Percentiles rank a stretch among this genome's conserved stretches.
Conservation (phyloP, 2,113 vertebrate species). For the Pedionomus torquatus region DNA sequence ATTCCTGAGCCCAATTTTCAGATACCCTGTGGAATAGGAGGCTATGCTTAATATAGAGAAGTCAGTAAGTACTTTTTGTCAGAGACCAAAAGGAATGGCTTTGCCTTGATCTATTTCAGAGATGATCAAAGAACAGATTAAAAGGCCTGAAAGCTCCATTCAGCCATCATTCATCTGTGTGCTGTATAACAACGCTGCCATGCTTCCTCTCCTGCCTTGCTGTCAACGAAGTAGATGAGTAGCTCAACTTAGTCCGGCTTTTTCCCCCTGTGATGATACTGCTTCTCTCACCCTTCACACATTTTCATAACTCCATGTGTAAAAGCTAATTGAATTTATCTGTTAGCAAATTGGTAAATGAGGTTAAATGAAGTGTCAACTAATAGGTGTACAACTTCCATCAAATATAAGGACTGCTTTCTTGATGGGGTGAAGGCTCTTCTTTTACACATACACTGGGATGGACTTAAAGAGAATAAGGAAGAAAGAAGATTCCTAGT, state of each 20-base stretch:
- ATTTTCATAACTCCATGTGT: background rate
- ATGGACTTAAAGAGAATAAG: background rate
- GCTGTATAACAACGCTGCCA: background rate
- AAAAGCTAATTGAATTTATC: background rate
- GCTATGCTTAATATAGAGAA: background rate
- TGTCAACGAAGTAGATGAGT: background rate
- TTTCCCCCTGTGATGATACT: background rate
- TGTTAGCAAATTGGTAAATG: background rate
- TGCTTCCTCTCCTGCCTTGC: background rate
- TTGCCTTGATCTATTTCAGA: constrained; percentile 42
- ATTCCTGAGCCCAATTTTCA: background rate
- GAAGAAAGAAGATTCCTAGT: background rate
- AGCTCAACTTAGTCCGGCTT: background rate
- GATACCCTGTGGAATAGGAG: background rate
- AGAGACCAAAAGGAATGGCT: constrained; percentile 5
- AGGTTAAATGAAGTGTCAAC: background rate
- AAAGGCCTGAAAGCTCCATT: background rate
- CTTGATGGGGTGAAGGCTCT: background rate
- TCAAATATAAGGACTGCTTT: background rate
- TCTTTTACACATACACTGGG: background rate
- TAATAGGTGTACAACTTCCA: background rate
- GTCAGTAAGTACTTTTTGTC: background rate
- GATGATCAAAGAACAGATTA: constrained; percentile 40
- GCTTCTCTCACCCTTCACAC: background rate
- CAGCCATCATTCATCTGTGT: background rate